Evolutionary conservation across 2,113 vertebrate genomes (phyloP).

Genomic region (Colaptes auratus): DNA sequence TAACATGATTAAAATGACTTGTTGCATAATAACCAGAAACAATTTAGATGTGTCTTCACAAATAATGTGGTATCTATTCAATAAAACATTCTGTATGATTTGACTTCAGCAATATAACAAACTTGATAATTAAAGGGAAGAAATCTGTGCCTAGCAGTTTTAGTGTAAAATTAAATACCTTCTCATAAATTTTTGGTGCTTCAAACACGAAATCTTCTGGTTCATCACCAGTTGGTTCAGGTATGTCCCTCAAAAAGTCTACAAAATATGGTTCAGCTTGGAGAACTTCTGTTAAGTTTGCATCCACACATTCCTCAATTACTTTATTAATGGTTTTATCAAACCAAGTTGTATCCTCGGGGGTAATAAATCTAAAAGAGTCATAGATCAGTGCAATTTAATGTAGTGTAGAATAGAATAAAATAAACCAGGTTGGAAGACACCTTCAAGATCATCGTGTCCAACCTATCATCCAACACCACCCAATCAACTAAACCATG

Average conservation of each 20-base stretch:
- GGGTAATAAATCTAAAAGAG: slow-evolving; percentile 71
- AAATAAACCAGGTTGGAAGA: too few species aligned
- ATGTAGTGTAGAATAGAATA: too few species aligned
- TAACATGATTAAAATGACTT: background rate
- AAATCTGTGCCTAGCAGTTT: background rate
- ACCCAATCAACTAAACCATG: too few species aligned
- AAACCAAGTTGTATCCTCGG: slow-evolving; percentile 79
- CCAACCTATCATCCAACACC: too few species aligned
- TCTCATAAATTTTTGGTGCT: slow-evolving; percentile 79
- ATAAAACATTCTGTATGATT: background rate
- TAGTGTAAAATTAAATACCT: slow-evolving; percentile 62
- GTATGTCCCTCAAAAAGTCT: slow-evolving; percentile 79
- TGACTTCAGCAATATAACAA: background rate
- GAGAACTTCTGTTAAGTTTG: background rate
- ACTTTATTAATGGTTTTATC: slow-evolving; percentile 43
- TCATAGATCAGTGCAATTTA: background rate
- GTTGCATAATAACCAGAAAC: background rate
- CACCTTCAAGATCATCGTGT: too few species aligned
- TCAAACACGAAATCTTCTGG: slow-evolving; percentile 72
- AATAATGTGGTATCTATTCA: background rate
- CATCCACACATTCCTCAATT: slow-evolving; percentile 68
- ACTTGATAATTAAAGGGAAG: background rate
- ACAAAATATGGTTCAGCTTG: slow-evolving; percentile 76
- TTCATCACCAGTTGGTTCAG: slow-evolving; percentile 79
- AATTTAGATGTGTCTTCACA: background rate